Evolutionary conservation across 2,888 invertebrate species (phyloP).

Genomic region (Hermaeophaga mercurialis): DNA sequence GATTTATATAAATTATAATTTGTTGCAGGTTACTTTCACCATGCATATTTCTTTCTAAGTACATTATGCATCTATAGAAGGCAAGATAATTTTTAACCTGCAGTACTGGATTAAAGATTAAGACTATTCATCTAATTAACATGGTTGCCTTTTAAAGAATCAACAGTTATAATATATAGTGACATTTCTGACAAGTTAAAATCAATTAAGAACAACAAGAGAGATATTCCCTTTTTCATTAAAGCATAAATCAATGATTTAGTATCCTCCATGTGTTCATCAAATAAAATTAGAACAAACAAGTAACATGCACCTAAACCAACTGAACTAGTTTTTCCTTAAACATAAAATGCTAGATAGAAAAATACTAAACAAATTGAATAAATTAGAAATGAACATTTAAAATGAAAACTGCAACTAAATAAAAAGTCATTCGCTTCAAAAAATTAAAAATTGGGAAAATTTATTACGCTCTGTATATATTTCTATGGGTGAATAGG

Average conservation of each 20-base stretch:
- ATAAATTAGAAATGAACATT: too few relatives aligned
- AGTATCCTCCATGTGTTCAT: not conserved
- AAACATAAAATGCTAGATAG: too few relatives aligned
- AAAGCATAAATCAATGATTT: conserved; percentile 1
- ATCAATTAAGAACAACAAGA: conserved; percentile 9
- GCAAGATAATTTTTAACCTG: conserved; percentile 3
- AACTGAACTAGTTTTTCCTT: too few relatives aligned
- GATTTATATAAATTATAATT: conserved; percentile 11
- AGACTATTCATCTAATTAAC: conserved; percentile 11
- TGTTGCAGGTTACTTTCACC: conserved; percentile 10
- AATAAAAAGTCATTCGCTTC: too few relatives aligned
- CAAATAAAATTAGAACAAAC: too few relatives aligned
- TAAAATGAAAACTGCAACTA: too few relatives aligned
- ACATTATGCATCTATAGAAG: conserved; percentile 1
- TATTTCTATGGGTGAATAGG: too few relatives aligned
- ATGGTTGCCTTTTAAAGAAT: conserved; percentile 12
- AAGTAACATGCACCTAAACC: too few relatives aligned
- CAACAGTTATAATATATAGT: conserved; percentile 8
- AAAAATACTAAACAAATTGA: too few relatives aligned
- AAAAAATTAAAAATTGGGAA: too few relatives aligned
- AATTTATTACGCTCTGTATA: too few relatives aligned
- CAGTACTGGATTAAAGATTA: conserved; percentile 14
- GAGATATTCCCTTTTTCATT: not conserved
- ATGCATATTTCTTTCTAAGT: conserved; percentile 4
- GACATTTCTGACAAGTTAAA: conserved; percentile 12